Base-by-base conservation (phyloP, 2,113 vertebrate species). In the Dolichallabes microphthalmus region DNA sequence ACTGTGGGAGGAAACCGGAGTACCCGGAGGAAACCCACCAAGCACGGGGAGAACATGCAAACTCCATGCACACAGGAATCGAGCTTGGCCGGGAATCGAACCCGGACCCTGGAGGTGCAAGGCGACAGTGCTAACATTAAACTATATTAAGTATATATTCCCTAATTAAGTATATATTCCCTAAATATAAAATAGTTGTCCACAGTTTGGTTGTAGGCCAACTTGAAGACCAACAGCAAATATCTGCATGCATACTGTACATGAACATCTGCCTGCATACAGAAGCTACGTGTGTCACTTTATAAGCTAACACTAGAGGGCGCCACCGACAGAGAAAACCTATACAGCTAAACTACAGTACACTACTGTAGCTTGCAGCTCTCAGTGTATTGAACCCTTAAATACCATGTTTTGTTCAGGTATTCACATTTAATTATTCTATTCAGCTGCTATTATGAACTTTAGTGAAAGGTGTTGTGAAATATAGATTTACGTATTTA, bases 241-340 rank as follows among this genome's bases (percentile, higher is more conserved):
- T 25, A 32, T 55, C 15, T 55, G 52, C 50, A 9, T n/a, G 7
- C n/a, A 10, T 3, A 30, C 7, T n/a, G n/a, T n/a, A n/a, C n/a
- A 53, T 57, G 35, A 39, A 39, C 35, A 4, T 45, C 39, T 45
- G 45, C 7, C 45, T 45, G 45, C 45, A 45, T 45, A 45, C 7
- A 45, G 45, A 45, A 45, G 45, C 45, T 45, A 7, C 7, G 8
- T 30, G 58, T 84, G 71, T 64, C 53, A 53, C 14, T 58, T 52
- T 53, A 45, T 5, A 45, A 9, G 63, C 12, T 1, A 58, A 82
- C 86, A 66, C 63, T 68, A 73, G 88, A 78, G 52, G 79, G 79
- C 30, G 64, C 58, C 82, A 61, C 71, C 81, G 58, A 60, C 11
- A 66, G 73, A 32, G 73, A 76, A 84, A 66, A 30, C 45, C 19